Evolutionary conservation across 1,140 invertebrate species (phyloP).

Genomic region (Trachelipus rathkii): DNA sequence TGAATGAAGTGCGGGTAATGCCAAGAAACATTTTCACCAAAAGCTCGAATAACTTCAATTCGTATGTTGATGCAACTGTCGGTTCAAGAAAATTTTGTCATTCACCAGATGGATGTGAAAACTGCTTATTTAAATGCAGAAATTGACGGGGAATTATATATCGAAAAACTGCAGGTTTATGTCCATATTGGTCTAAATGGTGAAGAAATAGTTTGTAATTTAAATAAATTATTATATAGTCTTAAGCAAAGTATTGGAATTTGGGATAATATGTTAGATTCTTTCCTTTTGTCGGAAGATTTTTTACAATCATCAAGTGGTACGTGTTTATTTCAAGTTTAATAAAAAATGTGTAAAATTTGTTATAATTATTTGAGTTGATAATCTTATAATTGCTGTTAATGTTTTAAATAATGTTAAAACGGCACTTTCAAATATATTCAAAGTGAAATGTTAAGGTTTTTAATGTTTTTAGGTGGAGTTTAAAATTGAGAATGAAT

Average conservation of each 20-base stretch:
- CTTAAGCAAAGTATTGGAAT: conserved; percentile 1
- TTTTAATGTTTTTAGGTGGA: too few relatives aligned
- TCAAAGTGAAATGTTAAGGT: too few relatives aligned
- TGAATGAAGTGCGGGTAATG: not conserved
- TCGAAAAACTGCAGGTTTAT: not conserved
- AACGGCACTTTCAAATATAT: too few relatives aligned
- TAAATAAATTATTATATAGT: not conserved
- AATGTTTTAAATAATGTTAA: too few relatives aligned
- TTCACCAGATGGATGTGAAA: not conserved
- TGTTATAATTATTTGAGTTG: too few relatives aligned
- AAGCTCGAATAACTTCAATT: not conserved
- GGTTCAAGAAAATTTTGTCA: not conserved
- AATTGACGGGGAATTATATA: not conserved
- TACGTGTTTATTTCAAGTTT: too few relatives aligned
- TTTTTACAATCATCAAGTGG: too few relatives aligned
- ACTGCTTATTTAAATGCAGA: not conserved
- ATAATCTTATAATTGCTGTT: too few relatives aligned
- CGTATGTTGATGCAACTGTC: not conserved
- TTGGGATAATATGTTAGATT: not conserved
- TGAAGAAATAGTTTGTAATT: not conserved
- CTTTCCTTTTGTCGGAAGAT: too few relatives aligned
- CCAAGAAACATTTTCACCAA: not conserved
- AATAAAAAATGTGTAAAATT: too few relatives aligned
- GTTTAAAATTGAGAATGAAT: too few relatives aligned
- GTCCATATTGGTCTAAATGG: not conserved